Evolutionary conservation across 2,888 invertebrate species (phyloP).

Genomic region (Theodoxus fluviatilis): DNA sequence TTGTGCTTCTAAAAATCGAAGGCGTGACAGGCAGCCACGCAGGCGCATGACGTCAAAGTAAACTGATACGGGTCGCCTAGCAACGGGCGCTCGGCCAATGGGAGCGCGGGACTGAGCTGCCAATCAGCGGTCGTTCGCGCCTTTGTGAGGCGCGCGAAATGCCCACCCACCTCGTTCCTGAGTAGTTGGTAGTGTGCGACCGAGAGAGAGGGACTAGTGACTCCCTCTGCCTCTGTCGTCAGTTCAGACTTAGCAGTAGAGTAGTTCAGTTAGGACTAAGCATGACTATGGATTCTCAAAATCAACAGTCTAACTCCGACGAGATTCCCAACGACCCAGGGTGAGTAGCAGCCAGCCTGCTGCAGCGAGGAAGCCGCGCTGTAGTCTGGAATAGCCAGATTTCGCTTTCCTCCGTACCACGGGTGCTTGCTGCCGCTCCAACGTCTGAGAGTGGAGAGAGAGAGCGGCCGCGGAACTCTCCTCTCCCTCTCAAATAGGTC

Average conservation of each 20-base stretch:
- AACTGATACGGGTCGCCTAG: slow-evolving; percentile 46
- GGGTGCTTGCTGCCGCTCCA: no score
- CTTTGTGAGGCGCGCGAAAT: slow-evolving; percentile 51
- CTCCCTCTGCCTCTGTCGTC: slow-evolving; percentile 46
- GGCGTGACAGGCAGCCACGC: slow-evolving; percentile 39
- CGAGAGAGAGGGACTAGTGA: slow-evolving; percentile 33
- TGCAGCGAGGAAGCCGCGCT: no score
- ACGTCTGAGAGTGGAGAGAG: no score
- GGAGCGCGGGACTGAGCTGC: slow-evolving; percentile 33
- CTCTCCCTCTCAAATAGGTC: slow-evolving; percentile 46
- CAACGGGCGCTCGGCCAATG: slow-evolving; percentile 45
- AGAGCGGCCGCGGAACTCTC: no score
- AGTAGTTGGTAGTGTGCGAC: no score
- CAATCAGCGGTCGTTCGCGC: slow-evolving; percentile 54
- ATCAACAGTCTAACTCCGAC: slow-evolving; percentile 63
- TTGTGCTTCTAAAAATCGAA: slow-evolving; percentile 32
- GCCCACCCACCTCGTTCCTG: slow-evolving; percentile 54
- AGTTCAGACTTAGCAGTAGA: slow-evolving; percentile 45
- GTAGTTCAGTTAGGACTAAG: slow-evolving; percentile 52
- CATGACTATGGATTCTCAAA: slow-evolving; percentile 58
- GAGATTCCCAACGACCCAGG: slow-evolving; percentile 95
- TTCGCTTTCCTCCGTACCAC: no score
- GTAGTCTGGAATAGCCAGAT: no score
- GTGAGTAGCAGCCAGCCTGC: slow-evolving; percentile 74
- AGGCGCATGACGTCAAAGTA: slow-evolving; percentile 44